Evolutionary conservation across 2,888 invertebrate species (phyloP).

Genomic region (Rhingia campestris): DNA sequence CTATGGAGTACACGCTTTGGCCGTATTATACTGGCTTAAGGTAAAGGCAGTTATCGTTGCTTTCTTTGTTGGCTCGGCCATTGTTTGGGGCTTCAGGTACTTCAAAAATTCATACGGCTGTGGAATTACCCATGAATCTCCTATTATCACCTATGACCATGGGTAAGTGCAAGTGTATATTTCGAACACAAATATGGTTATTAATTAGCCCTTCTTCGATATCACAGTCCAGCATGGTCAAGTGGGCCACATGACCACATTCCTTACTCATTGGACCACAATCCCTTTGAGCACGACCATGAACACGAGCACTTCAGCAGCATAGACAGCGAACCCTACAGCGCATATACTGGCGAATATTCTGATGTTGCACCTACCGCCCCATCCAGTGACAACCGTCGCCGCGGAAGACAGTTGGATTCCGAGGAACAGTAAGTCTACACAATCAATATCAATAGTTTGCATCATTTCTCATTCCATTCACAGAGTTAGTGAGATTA

Average conservation of each 20-base stretch:
- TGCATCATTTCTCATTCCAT: background rate
- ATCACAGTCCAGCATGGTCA: slow-evolving; percentile 76
- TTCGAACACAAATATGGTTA: background rate
- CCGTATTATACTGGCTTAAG: slow-evolving; percentile 81
- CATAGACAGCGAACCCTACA: slow-evolving; percentile 76
- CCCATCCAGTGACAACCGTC: slow-evolving; percentile 74
- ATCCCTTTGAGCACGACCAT: slow-evolving; percentile 79
- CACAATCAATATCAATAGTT: background rate
- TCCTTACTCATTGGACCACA: slow-evolving; percentile 77
- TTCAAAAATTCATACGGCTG: slow-evolving; percentile 77
- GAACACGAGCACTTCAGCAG: slow-evolving; percentile 76
- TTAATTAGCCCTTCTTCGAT: background rate
- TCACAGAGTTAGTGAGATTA: slow-evolving; percentile 80
- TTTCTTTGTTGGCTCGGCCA: slow-evolving; percentile 81
- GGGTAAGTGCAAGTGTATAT: slow-evolving; percentile 78
- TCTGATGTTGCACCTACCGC: slow-evolving; percentile 51
- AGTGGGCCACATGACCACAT: slow-evolving; percentile 77
- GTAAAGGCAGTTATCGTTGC: slow-evolving; percentile 81
- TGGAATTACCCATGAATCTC: slow-evolving; percentile 74
- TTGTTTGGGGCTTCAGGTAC: slow-evolving; percentile 80
- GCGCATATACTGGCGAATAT: slow-evolving; percentile 65
- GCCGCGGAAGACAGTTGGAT: slow-evolving; percentile 70
- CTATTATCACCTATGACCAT: slow-evolving; percentile 79
- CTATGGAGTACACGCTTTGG: slow-evolving; percentile 79
- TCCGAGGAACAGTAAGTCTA: slow-evolving; percentile 80